phyloP scores from a whole-genome alignment of 2,797 vertebrate species.

The Periophthalmus magnuspinnatus region DNA sequence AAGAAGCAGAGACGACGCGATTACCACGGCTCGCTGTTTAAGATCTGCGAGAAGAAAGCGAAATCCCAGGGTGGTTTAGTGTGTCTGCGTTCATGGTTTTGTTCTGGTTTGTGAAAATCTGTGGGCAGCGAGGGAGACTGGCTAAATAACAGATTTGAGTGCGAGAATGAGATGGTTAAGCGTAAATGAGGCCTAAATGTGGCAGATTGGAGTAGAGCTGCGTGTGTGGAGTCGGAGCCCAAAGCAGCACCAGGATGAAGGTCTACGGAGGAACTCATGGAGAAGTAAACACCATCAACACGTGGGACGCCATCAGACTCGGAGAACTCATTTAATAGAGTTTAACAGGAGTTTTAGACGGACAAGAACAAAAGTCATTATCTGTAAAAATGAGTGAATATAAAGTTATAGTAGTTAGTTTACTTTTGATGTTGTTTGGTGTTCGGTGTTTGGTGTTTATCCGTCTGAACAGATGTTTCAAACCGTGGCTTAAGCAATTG shows the following conservation, averaged over 20 bases:
- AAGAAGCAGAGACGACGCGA: slow-evolving; percentile 58
- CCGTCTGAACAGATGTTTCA: too few relatives aligned
- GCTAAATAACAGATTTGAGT: slow-evolving; percentile 59
- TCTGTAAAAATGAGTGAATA: too few relatives aligned
- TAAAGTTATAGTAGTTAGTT: too few relatives aligned
- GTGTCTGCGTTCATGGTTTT: slow-evolving; percentile 58
- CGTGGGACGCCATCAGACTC: slow-evolving; percentile 24
- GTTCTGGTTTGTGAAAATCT: slow-evolving; percentile 54
- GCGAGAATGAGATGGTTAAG: slow-evolving; percentile 56
- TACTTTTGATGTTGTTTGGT: too few relatives aligned
- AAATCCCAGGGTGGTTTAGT: slow-evolving; percentile 52
- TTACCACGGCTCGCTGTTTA: slow-evolving; percentile 68
- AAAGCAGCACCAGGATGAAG: slow-evolving; percentile 72
- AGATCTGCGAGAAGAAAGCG: slow-evolving; percentile 52
- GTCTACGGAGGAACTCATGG: slow-evolving; percentile 70
- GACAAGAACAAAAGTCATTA: too few relatives aligned
- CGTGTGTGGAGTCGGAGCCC: slow-evolving; percentile 50
- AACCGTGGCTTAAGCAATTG: too few relatives aligned
- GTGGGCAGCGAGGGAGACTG: slow-evolving; percentile 55
- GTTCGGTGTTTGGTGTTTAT: too few relatives aligned
- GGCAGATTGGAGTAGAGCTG: slow-evolving; percentile 71
- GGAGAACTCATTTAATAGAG: slow-evolving; percentile 68
- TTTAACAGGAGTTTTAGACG: too few relatives aligned
- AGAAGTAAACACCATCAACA: slow-evolving; percentile 60
- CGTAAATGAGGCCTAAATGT: slow-evolving; percentile 67